Evolutionary conservation across 2,888 invertebrate species (phyloP).

Genomic region (Priocnemis perturbator): DNA sequence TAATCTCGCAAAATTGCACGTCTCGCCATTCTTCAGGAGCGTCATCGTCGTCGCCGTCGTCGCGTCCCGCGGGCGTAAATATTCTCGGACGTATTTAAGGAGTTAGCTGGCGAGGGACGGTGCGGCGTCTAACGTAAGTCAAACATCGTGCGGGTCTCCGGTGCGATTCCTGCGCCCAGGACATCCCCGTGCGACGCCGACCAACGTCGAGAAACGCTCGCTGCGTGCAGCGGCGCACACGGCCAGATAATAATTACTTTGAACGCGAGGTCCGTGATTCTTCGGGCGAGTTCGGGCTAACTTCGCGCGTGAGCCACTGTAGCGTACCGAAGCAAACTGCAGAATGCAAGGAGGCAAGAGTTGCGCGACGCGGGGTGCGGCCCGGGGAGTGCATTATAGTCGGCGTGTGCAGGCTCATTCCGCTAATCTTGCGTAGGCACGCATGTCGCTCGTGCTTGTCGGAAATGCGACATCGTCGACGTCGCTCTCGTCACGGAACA

Average conservation of each 20-base stretch:
- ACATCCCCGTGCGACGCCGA: too few relatives aligned
- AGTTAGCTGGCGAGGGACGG: too few relatives aligned
- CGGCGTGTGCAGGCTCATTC: conserved; percentile 43
- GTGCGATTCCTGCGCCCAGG: too few relatives aligned
- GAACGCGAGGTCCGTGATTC: conserved; percentile 37
- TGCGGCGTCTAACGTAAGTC: too few relatives aligned
- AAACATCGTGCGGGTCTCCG: too few relatives aligned
- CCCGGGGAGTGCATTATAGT: conserved; percentile 22
- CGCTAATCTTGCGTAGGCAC: conserved; percentile 61
- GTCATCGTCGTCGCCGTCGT: too few relatives aligned
- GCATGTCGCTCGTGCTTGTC: conserved; percentile 56
- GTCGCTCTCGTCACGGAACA: conserved; percentile 55
- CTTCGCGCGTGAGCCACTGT: too few relatives aligned
- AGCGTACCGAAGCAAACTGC: too few relatives aligned
- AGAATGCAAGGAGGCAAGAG: conserved; percentile 3
- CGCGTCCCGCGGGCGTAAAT: too few relatives aligned
- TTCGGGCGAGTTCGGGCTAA: conserved; percentile 21
- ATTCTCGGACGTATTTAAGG: too few relatives aligned
- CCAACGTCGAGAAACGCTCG: conserved; percentile 16
- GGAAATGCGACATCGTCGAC: conserved; percentile 59
- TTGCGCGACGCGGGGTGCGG: not conserved
- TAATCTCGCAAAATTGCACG: too few relatives aligned
- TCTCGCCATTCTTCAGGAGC: too few relatives aligned
- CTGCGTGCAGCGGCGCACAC: conserved; percentile 19
- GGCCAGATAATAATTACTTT: conserved; percentile 44